These are phyloP conservation scores for Patiria pectinifera DNA, from an alignment of 53 echinoderm and acorn worm genomes.

Conservation along the genomic window DNA sequence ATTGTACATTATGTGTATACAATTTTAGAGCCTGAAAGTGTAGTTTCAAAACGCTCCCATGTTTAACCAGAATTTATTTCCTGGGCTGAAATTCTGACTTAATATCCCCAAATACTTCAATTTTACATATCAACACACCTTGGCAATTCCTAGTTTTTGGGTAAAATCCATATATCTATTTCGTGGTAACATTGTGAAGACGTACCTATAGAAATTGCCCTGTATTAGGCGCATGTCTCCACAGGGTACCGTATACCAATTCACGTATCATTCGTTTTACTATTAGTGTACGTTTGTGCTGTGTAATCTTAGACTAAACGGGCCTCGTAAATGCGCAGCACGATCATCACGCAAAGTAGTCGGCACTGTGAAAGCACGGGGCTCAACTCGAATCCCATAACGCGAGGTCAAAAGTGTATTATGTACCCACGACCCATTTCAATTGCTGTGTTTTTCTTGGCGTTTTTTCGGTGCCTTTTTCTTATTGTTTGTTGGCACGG, in stretches of 20 bases:
- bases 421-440: slow-evolving; percentile 37
- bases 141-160: too few relatives aligned
- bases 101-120: neutral
- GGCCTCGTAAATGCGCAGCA: neutral
- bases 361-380: neutral
- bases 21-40: too few relatives aligned
- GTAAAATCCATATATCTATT: too few relatives aligned
- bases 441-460: slow-evolving; percentile 9
- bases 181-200: too few relatives aligned
- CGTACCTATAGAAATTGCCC: too few relatives aligned
- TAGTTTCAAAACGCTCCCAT: too few relatives aligned
- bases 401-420: slow-evolving; percentile 48
- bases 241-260: too few relatives aligned
- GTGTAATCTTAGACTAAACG: neutral
- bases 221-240: too few relatives aligned
- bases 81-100: too few relatives aligned
- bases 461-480: neutral
- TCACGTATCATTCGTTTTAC: neutral
- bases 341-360: neutral
- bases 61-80: too few relatives aligned
- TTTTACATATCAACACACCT: too few relatives aligned
- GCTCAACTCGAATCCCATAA: neutral
- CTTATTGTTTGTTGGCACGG: slow-evolving; percentile 25
- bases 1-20: neutral
- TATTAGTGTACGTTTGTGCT: neutral